Conservation (phyloP, 2,113 vertebrate species). For the Harpagus bidentatus region DNA sequence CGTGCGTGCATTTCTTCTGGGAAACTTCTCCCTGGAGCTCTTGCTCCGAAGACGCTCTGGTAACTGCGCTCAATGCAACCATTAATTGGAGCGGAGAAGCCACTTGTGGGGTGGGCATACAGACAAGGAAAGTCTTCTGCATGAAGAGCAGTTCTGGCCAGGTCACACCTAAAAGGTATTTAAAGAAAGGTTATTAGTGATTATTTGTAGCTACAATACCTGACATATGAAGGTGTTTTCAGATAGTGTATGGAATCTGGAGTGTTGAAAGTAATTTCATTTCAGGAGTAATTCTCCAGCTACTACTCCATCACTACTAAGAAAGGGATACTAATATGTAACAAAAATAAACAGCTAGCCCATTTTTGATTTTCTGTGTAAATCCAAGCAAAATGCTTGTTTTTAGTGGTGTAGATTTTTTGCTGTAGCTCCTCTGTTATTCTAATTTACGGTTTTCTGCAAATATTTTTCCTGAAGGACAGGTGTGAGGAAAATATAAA, state of each 20-base stretch:
- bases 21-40: slow-evolving; percentile 84
- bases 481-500: background rate
- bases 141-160: slow-evolving; percentile 80
- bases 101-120: slow-evolving; percentile 82
- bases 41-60: slow-evolving; percentile 75
- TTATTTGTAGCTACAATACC: background rate
- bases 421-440: background rate
- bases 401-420: background rate
- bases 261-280: background rate
- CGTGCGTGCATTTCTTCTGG: slow-evolving; percentile 86
- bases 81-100: slow-evolving; percentile 66
- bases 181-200: too few species aligned
- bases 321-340: background rate
- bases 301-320: background rate
- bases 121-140: slow-evolving; percentile 86
- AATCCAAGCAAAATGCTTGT: background rate
- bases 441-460: background rate
- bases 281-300: background rate
- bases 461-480: background rate
- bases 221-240: background rate
- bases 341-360: background rate
- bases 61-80: slow-evolving; percentile 72
- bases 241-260: background rate
- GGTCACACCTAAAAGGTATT: slow-evolving; percentile 88
- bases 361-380: background rate